Evolutionary conservation across 2,888 invertebrate species (phyloP).

Genomic region (Sympetrum striolatum): DNA sequence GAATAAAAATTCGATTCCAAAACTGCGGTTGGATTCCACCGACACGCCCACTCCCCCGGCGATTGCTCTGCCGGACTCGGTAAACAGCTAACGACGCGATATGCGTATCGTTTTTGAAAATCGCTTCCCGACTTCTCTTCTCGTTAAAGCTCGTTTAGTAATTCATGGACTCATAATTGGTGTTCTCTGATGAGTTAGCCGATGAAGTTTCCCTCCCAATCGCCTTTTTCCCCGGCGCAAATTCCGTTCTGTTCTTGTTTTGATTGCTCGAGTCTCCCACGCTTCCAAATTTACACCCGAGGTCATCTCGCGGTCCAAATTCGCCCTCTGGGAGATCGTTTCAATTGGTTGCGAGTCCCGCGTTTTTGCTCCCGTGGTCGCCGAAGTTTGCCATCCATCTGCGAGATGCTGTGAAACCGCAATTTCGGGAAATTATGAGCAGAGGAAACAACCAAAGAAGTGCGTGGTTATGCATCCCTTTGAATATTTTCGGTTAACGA

Average conservation of each 20-base stretch:
- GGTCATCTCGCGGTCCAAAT: background rate
- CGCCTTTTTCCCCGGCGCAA: background rate
- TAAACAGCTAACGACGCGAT: background rate
- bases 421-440: no score
- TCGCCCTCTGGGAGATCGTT: background rate
- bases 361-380: background rate
- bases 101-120: background rate
- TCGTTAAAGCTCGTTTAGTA: background rate
- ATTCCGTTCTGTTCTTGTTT: background rate
- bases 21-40: no score
- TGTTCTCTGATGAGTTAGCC: background rate
- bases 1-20: no score
- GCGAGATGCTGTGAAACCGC: background rate
- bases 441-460: no score
- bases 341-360: background rate
- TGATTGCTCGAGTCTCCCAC: background rate
- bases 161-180: background rate
- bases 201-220: background rate
- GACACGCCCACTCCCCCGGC: no score
- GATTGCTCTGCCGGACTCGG: no score
- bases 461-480: no score
- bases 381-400: background rate
- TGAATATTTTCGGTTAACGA: no score
- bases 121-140: background rate
- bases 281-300: background rate